Evolutionary conservation across 2,113 vertebrate genomes (phyloP).

Genomic region (Muntiacus muntjak): DNA sequence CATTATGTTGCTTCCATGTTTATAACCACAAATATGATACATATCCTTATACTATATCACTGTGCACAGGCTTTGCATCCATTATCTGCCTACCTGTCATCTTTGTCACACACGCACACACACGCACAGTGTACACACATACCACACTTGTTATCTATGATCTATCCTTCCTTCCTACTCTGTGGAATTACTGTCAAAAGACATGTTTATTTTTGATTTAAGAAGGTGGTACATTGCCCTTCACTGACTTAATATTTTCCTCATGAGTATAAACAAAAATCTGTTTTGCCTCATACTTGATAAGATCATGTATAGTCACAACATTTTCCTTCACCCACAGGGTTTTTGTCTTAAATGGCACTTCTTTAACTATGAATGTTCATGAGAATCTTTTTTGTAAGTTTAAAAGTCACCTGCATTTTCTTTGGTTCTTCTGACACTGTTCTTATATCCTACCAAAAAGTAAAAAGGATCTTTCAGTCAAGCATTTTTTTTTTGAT

Average conservation of each 20-base stretch:
- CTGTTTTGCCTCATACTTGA: background rate
- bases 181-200: background rate
- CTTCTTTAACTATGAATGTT: background rate
- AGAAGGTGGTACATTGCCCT: background rate
- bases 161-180: background rate
- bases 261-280: background rate
- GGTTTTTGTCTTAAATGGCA: background rate
- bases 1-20: background rate
- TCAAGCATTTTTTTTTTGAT: background rate
- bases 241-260: background rate
- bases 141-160: no score
- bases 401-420: background rate
- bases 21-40: background rate
- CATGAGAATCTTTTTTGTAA: background rate
- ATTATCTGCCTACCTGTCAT: no score
- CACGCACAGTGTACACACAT: accelerated
- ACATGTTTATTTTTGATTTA: constrained; percentile 1
- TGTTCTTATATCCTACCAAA: background rate
- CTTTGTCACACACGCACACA: background rate
- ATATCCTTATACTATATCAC: background rate
- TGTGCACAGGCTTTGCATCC: background rate
- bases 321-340: background rate
- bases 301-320: background rate
- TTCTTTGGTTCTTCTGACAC: background rate
- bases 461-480: background rate